Base-by-base conservation (phyloP, 2,888 invertebrate species). In the Sympetrum striolatum region DNA sequence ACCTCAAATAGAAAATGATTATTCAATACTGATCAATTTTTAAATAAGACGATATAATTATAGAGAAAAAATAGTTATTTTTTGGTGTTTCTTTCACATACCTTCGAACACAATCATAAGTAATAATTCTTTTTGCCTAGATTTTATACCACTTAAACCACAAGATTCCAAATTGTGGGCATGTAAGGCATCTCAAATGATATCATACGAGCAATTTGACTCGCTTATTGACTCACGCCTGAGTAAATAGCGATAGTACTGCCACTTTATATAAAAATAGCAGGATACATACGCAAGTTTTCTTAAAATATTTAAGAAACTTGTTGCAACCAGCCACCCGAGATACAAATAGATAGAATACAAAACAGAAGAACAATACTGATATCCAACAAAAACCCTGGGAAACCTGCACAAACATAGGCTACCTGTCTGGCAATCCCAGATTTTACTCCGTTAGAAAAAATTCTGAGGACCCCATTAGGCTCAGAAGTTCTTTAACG, bases 271-370 rank as follows among this genome's bases (percentile, higher is more conserved):
- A 86, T n/a, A 86, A 86, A 86, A 86, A 86, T 86, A 58, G 60
- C 86, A 86, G 86, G 60, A 60, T 48, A 86, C 60, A 86, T 60
- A 60, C 86, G 37, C 86, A 86, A 86, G 37, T 48, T 86, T 86
- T 86, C 86, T 86, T 86, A 37, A 86, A 86, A 64, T 82, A 86
- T 86, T 60, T 86, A 86, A 60, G 86, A 86, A 86, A 86, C 58
- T 31, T 60, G 60, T 86, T 37, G 60, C 86, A 86, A 37, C 86
- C 86, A 86, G 86, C 86, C 86, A 86, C 86, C 86, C 60, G 64
- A 37, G 60, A 86, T 86, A 86, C n/a, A 86, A 86, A 60, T 60
- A 60, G 58, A 86, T 58, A 37, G 60, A 86, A 60, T 37, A 86
- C 37, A 60, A 37, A 86, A 86, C n/a, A 64, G 58, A 86, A 86